Base-by-base conservation (phyloP, 2,888 invertebrate genomes). In the Caenorhabditis japonica region DNA sequence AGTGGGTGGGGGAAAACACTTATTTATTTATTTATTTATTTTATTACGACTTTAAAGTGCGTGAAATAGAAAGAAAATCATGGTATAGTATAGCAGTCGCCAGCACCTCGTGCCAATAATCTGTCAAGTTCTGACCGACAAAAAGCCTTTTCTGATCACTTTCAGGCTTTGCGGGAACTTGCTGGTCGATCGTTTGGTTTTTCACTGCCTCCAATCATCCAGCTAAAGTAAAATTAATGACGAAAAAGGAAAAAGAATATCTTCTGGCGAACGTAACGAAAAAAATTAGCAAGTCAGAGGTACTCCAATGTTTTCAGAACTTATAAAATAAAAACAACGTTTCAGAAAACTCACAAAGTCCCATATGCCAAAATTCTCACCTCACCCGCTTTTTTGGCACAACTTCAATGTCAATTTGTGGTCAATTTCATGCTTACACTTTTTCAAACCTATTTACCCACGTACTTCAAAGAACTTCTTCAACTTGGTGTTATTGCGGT, bases 381-480 rank as follows among this genome's bases (percentile, higher is more conserved):
- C 5, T 80, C 80, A 13, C 49, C 60, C 15, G 73, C 77, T 0
- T 78, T 80, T 34, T 51, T 73, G 30, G 77, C 75, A 0, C 77
- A 78, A 49, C 66, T 80, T 4, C 73, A 75, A 25, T 77, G 73
- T 17, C 75, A 77, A 19, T 76, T 77, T 34, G 61, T 75, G 10
- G 71, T 81, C 34, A 77, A 83, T 53, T 52, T 78, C n/a, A 70
- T 78, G n/a, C 61, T 73, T 44, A 76, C 82, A 8, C 55, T 85
- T 13, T 75, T 84, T 23, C 77, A 77, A 59, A 69, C 74, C 17
- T 85, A 80, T 51, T 52, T 85, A 0, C 85, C 85, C 2, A 66
- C 79, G 1, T 85, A 83, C 53, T 70, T 83, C 52, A 82, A 82
- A 46, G 84, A 85, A 27, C 76, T 80, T 3, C 69, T 80, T 4